Evolutionary conservation across 1,140 invertebrate genomes (phyloP).

Genomic region (Drosophila willistoni): DNA sequence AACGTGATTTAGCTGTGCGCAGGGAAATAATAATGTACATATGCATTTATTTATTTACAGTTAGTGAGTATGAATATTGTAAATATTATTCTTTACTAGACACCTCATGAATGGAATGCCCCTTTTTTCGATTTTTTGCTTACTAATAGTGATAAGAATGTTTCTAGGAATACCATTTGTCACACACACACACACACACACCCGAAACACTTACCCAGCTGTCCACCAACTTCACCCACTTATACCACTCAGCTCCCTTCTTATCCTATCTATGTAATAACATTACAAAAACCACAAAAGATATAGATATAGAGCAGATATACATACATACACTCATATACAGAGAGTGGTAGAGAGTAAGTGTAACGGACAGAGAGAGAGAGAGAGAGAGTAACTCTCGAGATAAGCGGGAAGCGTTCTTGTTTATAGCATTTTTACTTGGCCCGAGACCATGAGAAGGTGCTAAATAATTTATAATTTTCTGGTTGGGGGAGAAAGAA

Average conservation of each 20-base stretch:
- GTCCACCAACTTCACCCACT: background rate
- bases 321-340: too few species aligned
- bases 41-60: too few species aligned
- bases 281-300: background rate
- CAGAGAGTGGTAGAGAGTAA: background rate
- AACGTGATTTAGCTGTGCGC: too few species aligned
- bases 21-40: background rate
- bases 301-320: background rate
- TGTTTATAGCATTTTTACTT: background rate
- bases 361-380: background rate
- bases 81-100: too few species aligned
- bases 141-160: background rate
- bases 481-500: background rate
- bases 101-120: background rate
- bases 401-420: background rate
- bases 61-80: background rate
- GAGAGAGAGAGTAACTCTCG: background rate
- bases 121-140: background rate
- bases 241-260: background rate
- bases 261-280: background rate
- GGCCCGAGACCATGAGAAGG: constrained; percentile 4
- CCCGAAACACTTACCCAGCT: background rate
- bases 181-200: too few species aligned
- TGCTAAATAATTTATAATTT: constrained; percentile 10
- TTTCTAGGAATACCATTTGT: background rate